Evolutionary conservation across 2,113 vertebrate species (phyloP), one percentile per base, ranked within the genome.

Genomic region (Anhinga anhinga): DNA sequence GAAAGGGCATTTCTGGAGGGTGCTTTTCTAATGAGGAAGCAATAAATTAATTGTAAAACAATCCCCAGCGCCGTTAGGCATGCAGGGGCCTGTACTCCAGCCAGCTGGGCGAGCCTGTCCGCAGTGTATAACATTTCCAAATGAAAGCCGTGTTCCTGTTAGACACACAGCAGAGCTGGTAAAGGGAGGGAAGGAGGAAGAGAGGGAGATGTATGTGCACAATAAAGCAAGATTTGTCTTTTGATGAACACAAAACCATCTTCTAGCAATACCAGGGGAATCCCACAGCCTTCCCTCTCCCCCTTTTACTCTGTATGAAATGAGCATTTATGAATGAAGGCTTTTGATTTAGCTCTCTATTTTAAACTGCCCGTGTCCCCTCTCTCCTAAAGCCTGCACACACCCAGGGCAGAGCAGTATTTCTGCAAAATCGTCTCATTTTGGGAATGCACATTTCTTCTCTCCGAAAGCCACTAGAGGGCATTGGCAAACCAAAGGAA

Each of bases 381-480:
- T 25, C 50, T 45, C 42, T 52, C 67, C 44, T 16, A 14, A 47
- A 59, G 34, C 30, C 58, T 30, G 55, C 50, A 32, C 30, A 5
- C n/a, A 16, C 50, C 8, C 6, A 13, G 13, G 30, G 11, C 22
- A 16, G 0, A 8, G 27, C 20, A 18, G 11, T 10, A 3, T 67
- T 77, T 76, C 18, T 34, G 38, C 38, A 53, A 86, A 81, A 42
- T 6, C 6, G 14, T 14, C 36, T 15, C 3, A 15, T 16, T 11
- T n/a, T 58, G n/a, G 26, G 18, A 8, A 53, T 6, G 58, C 44
- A 4, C 32, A 5, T 11, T 78, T 82, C 52, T 72, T 45, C 62
- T 77, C 6, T 6, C 36, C 85, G 21, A 26, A 34, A 58, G 40
- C 93, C 97, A 62, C 93, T 92, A 93, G 95, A 97, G 91, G 97